A percentile compares a stretch with the other conserved stretches of the same genome.
Evolutionary conservation across 2,888 invertebrate species (phyloP).

Genomic region (Lampropteryx suffumata): DNA sequence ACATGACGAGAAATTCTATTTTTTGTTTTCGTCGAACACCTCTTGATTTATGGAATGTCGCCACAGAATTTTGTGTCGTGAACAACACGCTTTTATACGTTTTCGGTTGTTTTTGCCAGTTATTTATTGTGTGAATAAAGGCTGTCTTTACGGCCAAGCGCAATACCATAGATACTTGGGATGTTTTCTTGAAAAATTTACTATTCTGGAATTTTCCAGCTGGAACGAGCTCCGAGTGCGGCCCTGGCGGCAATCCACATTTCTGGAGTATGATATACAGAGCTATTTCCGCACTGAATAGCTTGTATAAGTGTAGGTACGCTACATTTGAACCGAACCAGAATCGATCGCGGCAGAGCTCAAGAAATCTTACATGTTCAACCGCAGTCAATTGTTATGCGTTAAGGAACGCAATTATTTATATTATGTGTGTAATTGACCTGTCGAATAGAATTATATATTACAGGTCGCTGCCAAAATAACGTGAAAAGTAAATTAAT

Average conservation of each 20-base stretch:
- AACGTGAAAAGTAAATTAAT: background rate
- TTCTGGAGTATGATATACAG: conserved; percentile 73
- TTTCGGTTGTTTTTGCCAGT: conserved; percentile 12
- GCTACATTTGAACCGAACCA: conserved; percentile 14
- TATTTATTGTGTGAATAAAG: background rate
- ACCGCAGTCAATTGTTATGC: conserved; percentile 1
- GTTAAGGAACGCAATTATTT: conserved; percentile 2
- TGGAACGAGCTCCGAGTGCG: conserved; percentile 46
- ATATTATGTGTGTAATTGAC: conserved; percentile 1
- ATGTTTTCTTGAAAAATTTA: too few species aligned
- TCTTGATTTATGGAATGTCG: conserved; percentile 64
- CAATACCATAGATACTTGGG: background rate
- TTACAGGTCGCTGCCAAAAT: conserved; percentile 4
- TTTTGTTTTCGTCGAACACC: conserved; percentile 55
- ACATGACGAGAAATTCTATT: conserved; percentile 59
- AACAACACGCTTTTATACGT: conserved; percentile 17
- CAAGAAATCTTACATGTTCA: conserved; percentile 2
- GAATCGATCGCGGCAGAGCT: conserved; percentile 4
- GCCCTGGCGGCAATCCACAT: conserved; percentile 57
- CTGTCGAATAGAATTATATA: conserved; percentile 4
- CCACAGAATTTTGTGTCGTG: conserved; percentile 29
- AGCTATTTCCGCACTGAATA: conserved; percentile 61
- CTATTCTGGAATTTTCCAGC: conserved; percentile 60
- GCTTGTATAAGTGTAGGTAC: conserved; percentile 26
- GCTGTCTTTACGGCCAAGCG: background rate